phyloP scores from a whole-genome alignment of 2,797 vertebrate species.

The Arctocebus calabarensis region DNA sequence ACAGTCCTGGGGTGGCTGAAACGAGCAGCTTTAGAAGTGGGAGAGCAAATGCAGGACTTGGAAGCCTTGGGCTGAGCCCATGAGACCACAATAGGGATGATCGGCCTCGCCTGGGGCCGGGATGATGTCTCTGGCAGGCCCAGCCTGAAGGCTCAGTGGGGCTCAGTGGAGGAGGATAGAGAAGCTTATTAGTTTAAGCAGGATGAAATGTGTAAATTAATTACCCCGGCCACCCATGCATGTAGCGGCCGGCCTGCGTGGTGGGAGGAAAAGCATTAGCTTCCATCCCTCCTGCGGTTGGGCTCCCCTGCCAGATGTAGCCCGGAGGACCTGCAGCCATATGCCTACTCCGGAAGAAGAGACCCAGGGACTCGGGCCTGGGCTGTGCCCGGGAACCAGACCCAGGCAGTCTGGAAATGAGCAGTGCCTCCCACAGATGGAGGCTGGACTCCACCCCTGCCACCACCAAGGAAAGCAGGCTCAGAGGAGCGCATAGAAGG shows the following conservation, averaged over 20 bases:
- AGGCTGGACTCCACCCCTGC: neutral
- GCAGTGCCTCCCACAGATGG: neutral
- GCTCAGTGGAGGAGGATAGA: constrained; percentile 27
- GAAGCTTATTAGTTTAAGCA: constrained; percentile 78
- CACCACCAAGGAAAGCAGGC: neutral
- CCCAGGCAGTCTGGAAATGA: neutral
- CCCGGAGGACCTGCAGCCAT: neutral
- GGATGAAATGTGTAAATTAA: constrained; percentile 81
- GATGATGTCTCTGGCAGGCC: neutral
- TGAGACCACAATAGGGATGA: neutral
- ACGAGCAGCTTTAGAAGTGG: neutral
- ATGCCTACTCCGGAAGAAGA: neutral
- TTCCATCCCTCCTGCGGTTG: neutral
- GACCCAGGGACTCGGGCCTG: neutral
- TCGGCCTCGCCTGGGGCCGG: neutral
- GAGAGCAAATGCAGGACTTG: neutral
- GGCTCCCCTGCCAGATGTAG: neutral
- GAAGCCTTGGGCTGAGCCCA: neutral
- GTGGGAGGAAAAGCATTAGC: constrained; percentile 18
- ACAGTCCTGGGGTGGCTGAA: no score
- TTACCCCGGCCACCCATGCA: constrained; percentile 62
- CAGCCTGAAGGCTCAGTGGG: neutral
- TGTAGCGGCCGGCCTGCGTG: neutral
- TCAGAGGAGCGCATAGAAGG: neutral
- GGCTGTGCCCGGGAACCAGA: neutral